Percentiles rank a stretch among this genome's conserved stretches.
These are phyloP conservation scores for Prosapia bicincta DNA, from an alignment of 2,888 invertebrate species.

Conservation along the genomic window DNA sequence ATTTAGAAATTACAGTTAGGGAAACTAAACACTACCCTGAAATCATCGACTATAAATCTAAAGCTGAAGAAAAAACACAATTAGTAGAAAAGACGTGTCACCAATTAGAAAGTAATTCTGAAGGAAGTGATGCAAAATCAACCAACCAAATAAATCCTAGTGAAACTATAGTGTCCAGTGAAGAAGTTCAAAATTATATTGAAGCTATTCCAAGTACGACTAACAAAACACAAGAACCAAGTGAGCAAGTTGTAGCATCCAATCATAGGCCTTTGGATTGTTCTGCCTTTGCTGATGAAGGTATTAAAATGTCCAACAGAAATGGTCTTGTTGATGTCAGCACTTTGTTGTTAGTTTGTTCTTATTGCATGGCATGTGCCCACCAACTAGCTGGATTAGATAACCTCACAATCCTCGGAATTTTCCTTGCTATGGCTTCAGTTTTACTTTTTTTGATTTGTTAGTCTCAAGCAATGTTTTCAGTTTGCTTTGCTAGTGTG, in stretches of 20 bases:
- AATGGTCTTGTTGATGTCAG: conserved; percentile 38
- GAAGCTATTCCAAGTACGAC: background rate
- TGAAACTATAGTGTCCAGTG: background rate
- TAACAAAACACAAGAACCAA: background rate
- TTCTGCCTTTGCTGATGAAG: conserved; percentile 18
- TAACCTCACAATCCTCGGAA: conserved; percentile 68
- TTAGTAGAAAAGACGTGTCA: background rate
- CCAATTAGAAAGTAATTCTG: background rate
- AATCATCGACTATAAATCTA: background rate
- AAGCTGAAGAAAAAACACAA: background rate
- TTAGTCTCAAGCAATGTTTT: conserved; percentile 42
- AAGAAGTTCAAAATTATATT: background rate
- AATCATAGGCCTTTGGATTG: conserved; percentile 10
- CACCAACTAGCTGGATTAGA: conserved; percentile 69
- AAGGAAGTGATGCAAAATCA: background rate
- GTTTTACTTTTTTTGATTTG: conserved; percentile 64
- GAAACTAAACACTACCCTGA: background rate
- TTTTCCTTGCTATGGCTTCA: conserved; percentile 70
- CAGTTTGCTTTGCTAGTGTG: conserved; percentile 21
- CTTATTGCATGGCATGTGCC: conserved; percentile 67
- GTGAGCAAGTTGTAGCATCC: background rate
- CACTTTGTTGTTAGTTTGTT: conserved; percentile 63
- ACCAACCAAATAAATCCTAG: background rate
- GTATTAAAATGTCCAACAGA: conserved; percentile 19
- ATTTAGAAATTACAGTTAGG: background rate